phyloP scores from a whole-genome alignment of 1,140 invertebrate species.

The Neocloeon triangulifer region DNA sequence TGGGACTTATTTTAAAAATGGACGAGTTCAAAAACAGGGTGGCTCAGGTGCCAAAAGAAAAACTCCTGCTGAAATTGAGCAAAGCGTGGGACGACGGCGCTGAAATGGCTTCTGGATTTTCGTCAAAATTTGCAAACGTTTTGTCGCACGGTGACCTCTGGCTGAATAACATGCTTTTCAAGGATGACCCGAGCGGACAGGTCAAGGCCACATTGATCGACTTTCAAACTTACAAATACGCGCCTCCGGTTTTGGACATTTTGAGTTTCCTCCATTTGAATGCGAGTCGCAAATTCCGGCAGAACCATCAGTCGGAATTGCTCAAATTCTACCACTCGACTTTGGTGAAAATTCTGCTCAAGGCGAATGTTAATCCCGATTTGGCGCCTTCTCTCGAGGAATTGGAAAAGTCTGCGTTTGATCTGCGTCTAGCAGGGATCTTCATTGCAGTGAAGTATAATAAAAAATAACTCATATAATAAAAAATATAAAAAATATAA shows the following conservation, averaged over 20 bases:
- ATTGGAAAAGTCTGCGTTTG: too few species aligned
- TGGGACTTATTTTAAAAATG: too few species aligned
- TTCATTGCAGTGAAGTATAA: too few species aligned
- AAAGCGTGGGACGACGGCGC: too few species aligned
- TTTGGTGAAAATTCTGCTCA: not conserved
- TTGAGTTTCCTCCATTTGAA: slow-evolving; percentile 17
- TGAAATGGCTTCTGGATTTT: slow-evolving; percentile 16
- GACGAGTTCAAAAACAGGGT: too few species aligned
- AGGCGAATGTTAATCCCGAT: too few species aligned
- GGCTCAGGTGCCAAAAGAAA: too few species aligned
- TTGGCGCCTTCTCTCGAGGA: too few species aligned
- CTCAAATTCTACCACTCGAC: slow-evolving; percentile 17
- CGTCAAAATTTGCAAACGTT: not conserved
- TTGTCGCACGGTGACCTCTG: slow-evolving; percentile 16
- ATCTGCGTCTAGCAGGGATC: too few species aligned
- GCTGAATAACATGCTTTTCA: slow-evolving; percentile 15
- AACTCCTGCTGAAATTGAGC: too few species aligned
- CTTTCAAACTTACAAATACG: slow-evolving; percentile 27
- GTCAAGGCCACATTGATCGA: slow-evolving; percentile 23
- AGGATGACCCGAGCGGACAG: slow-evolving; percentile 9
- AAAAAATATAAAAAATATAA: too few species aligned
- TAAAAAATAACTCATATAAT: too few species aligned
- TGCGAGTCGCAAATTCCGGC: slow-evolving; percentile 14
- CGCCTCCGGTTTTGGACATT: slow-evolving; percentile 23
- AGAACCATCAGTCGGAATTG: slow-evolving; percentile 12